phyloP scores from a whole-genome alignment of 2,888 invertebrate species.

The Eupithecia pulchellata region DNA sequence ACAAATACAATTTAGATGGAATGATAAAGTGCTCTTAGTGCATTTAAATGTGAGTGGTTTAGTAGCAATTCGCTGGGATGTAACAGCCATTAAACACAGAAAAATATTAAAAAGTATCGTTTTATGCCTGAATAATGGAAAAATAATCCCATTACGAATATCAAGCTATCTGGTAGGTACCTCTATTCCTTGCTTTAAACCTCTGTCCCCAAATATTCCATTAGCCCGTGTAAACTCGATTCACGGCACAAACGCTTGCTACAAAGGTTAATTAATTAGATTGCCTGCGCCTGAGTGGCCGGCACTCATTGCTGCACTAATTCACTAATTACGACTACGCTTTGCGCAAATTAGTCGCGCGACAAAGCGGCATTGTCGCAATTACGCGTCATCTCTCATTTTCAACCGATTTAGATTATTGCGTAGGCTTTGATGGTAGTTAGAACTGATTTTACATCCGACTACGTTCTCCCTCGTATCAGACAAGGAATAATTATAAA shows the following conservation, averaged over 20 bases:
- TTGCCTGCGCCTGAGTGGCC: slow-evolving; percentile 74
- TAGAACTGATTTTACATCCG: background rate
- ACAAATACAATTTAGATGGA: slow-evolving; percentile 49
- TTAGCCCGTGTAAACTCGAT: slow-evolving; percentile 31
- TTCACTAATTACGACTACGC: slow-evolving; percentile 69
- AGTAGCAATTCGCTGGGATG: background rate
- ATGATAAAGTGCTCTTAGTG: slow-evolving; percentile 22
- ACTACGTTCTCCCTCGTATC: background rate
- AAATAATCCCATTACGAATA: background rate
- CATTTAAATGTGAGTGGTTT: background rate
- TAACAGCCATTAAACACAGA: background rate
- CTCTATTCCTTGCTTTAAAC: slow-evolving; percentile 13
- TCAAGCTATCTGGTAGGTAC: background rate
- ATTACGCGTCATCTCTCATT: slow-evolving; percentile 29
- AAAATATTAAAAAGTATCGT: background rate
- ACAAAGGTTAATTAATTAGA: slow-evolving; percentile 78
- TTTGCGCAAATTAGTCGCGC: slow-evolving; percentile 45
- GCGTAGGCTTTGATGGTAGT: slow-evolving; percentile 5
- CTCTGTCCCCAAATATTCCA: slow-evolving; percentile 31
- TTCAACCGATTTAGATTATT: slow-evolving; percentile 31
- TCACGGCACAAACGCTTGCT: slow-evolving; percentile 47
- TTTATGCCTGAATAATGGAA: background rate
- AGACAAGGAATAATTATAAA: background rate
- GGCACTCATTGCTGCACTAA: slow-evolving; percentile 73
- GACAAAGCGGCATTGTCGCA: slow-evolving; percentile 65